Base-by-base conservation (phyloP, 2,888 invertebrate genomes). In the Pseudococcus longispinus region DNA sequence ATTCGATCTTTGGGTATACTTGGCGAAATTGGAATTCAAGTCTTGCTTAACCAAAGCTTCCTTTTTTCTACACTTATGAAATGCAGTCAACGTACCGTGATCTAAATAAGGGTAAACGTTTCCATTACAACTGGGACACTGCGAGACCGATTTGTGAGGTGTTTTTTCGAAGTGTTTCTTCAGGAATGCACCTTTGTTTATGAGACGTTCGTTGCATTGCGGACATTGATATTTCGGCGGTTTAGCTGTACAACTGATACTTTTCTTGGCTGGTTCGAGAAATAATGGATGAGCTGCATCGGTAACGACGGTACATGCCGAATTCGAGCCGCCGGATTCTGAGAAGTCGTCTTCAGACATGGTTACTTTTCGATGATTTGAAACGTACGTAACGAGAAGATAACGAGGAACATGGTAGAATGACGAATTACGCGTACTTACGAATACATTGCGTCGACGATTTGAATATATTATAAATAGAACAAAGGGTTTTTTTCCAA, bases 221-320 rank as follows among this genome's bases (percentile, higher is more conserved):
- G 44, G 29, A 32, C 86, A 86, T 18, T 80, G 77, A 15, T 86
- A 86, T 29, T 77, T 74, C 32, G 74, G 74, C 13, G 74, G 29
- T 9, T 80, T 80, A 42, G 86, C 74, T 18, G 29, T 80, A 20
- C 86, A 80, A 1, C 80, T 74, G n/a, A 74, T 51, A 23, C 77
- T 51, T n/a, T 86, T 86, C 20, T 86, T 77, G 1, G 29, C 11
- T 23, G 77, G 86, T 80, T 86, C 86, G 23, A 86, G 20, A 20
- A 86, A 86, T 32, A 86, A 15, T n/a, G 86, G 86, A 80, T 86
- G 86, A 32, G 86, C 86, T 46, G 86, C 86, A 37, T 86, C 86
- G 2, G 85, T 70, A n/a, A 85, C 85, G 13, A 74, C 85, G 8
- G 60, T 60, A 13, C 23, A 13, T 20, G 60, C 60, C 60, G 60